These are phyloP conservation scores for Lutraria lutraria DNA, from an alignment of 2,888 invertebrate genomes.

Conservation along the genomic window DNA sequence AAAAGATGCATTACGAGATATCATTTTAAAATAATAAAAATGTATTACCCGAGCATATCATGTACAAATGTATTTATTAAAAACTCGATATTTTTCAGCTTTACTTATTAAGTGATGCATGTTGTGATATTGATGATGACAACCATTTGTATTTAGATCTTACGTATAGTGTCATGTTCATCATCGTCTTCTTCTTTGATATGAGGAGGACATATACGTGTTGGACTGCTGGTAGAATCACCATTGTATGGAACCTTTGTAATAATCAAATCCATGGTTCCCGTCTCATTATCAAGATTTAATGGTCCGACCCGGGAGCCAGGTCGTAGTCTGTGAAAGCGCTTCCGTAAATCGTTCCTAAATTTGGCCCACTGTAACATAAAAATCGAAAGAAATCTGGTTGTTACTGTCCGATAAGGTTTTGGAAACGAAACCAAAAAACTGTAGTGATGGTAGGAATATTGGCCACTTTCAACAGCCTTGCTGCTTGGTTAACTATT, in stretches of 20 bases:
- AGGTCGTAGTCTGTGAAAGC: neutral
- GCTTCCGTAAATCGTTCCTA: neutral
- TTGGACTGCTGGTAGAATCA: neutral
- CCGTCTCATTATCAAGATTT: constrained; percentile 11
- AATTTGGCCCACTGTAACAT: constrained; percentile 10
- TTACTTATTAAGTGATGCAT: too few species aligned
- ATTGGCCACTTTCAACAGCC: too few species aligned
- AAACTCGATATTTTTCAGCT: too few species aligned
- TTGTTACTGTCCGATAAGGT: too few species aligned
- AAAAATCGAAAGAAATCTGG: neutral
- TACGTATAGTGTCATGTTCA: neutral
- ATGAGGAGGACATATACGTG: neutral
- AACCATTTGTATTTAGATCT: neutral
- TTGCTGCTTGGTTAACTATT: too few species aligned
- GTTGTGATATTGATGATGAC: too few species aligned
- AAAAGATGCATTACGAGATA: too few species aligned
- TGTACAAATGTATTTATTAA: too few species aligned
- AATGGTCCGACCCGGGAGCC: neutral
- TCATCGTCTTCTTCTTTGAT: neutral
- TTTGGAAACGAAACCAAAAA: too few species aligned
- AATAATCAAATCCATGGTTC: neutral
- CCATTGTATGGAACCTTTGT: neutral
- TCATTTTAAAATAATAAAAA: too few species aligned
- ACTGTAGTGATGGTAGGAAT: too few species aligned
- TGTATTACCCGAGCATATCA: too few species aligned